A percentile compares a stretch with the other conserved stretches of the same genome.
Evolutionary conservation across 1,140 invertebrate genomes (phyloP).

Genomic region (Aethina tumida): DNA sequence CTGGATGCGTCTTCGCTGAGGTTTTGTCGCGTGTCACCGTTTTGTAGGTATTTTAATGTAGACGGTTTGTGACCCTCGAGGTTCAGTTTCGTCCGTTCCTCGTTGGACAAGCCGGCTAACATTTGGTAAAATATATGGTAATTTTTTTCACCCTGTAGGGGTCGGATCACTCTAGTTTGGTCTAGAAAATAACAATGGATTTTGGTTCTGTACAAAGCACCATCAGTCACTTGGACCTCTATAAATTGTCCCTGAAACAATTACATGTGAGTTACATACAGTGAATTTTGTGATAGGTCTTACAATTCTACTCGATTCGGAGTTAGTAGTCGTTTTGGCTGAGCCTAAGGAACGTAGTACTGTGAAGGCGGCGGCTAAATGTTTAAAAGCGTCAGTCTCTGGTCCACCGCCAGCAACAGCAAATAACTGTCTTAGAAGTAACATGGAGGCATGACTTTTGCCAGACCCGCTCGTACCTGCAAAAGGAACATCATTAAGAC

Average conservation of each 20-base stretch:
- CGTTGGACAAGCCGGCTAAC: slow-evolving; percentile 76
- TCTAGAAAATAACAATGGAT: slow-evolving; percentile 94
- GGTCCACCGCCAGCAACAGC: slow-evolving; percentile 87
- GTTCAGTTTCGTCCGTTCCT: slow-evolving; percentile 78
- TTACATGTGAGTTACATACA: too few species aligned
- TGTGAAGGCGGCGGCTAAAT: slow-evolving; percentile 87
- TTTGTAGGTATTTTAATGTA: slow-evolving; percentile 70
- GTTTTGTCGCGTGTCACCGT: slow-evolving; percentile 64
- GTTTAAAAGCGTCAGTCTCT: slow-evolving; percentile 94
- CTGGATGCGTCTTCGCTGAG: slow-evolving; percentile 61
- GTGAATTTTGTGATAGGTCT: slow-evolving; percentile 16
- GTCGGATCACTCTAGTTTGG: slow-evolving; percentile 81
- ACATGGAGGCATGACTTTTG: slow-evolving; percentile 89
- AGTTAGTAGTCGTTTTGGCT: slow-evolving; percentile 81
- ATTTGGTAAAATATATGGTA: slow-evolving; percentile 98
- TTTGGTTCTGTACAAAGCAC: slow-evolving; percentile 87
- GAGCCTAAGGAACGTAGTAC: slow-evolving; percentile 84
- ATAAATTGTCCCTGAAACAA: slow-evolving; percentile 83
- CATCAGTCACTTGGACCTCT: slow-evolving; percentile 93
- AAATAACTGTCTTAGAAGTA: slow-evolving; percentile 80
- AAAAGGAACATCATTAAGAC: slow-evolving; percentile 7
- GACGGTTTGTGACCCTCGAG: slow-evolving; percentile 72
- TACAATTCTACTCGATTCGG: slow-evolving; percentile 90
- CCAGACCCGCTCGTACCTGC: slow-evolving; percentile 87
- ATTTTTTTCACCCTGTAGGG: slow-evolving; percentile 81